Percentiles rank a stretch among this genome's conserved stretches.
phyloP scores from a whole-genome alignment of 92 coral and sea anemone genomes.

The Epizoanthus fatuus region DNA sequence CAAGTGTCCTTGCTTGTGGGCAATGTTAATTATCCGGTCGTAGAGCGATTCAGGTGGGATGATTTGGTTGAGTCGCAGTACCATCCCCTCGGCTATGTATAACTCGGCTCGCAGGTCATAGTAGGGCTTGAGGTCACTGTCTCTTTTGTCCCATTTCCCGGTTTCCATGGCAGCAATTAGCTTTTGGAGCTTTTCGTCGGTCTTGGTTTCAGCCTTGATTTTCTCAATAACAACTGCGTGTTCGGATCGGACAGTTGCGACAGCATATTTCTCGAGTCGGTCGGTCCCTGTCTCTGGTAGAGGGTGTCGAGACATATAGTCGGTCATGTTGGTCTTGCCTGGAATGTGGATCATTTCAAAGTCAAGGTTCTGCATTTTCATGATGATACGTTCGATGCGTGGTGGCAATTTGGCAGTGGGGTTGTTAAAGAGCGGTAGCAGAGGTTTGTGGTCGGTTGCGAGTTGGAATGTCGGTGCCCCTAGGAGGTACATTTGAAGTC shows the following conservation, averaged over 20 bases:
- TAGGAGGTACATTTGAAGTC: conserved; percentile 65
- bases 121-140: conserved; percentile 50
- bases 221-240: conserved; percentile 67
- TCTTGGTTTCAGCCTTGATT: conserved; percentile 45
- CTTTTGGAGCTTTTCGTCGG: conserved; percentile 49
- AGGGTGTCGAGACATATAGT: conserved; percentile 27
- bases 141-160: conserved; percentile 50
- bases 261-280: conserved; percentile 36
- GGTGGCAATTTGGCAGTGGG: conserved; percentile 81
- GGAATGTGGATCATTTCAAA: conserved; percentile 57
- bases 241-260: conserved; percentile 51
- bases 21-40: conserved; percentile 15
- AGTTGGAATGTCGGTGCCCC: conserved; percentile 68
- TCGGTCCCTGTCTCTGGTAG: conserved; percentile 54
- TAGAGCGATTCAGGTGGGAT: neutral
- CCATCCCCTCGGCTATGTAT: conserved; percentile 52
- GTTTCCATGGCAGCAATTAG: conserved; percentile 51
- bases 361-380: conserved; percentile 80
- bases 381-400: conserved; percentile 59
- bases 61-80: conserved; percentile 57
- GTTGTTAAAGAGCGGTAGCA: conserved; percentile 71
- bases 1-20: conserved; percentile 74
- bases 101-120: conserved; percentile 66
- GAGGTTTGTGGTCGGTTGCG: conserved; percentile 77
- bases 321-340: conserved; percentile 59